Evolutionary conservation across 2,888 invertebrate species (phyloP).

Genomic region (Orchesellides sinensis): DNA sequence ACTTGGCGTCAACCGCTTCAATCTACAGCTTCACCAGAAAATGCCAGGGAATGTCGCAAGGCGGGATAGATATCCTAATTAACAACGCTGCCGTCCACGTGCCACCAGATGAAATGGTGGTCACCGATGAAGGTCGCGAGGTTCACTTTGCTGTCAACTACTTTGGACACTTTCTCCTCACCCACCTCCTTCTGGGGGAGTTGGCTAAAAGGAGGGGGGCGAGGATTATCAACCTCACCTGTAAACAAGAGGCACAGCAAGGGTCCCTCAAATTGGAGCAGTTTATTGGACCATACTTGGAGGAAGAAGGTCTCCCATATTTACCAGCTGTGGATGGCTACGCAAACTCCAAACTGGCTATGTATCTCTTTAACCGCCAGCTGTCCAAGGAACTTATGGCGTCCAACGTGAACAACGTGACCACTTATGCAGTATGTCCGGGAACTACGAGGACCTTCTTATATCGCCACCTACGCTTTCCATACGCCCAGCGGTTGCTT

Average conservation of each 20-base stretch:
- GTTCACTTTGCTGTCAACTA: slow-evolving; percentile 92
- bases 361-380: slow-evolving; percentile 37
- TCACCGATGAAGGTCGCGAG: slow-evolving; percentile 89
- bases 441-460: slow-evolving; percentile 19
- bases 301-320: slow-evolving; percentile 34
- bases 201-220: slow-evolving; percentile 27
- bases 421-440: slow-evolving; percentile 35
- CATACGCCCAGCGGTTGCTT: background rate
- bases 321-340: slow-evolving; percentile 11
- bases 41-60: slow-evolving; percentile 15
- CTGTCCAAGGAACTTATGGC: background rate
- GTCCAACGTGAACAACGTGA: slow-evolving; percentile 11
- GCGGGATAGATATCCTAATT: slow-evolving; percentile 38
- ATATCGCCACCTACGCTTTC: background rate
- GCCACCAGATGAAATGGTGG: slow-evolving; percentile 26
- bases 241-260: background rate
- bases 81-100: slow-evolving; percentile 31
- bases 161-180: slow-evolving; percentile 89
- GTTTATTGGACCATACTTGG: slow-evolving; percentile 25
- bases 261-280: slow-evolving; percentile 14
- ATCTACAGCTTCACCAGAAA: slow-evolving; percentile 31
- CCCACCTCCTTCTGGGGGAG: slow-evolving; percentile 85
- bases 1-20: slow-evolving; percentile 15
- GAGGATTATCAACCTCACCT: slow-evolving; percentile 34
- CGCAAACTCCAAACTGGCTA: slow-evolving; percentile 42